Base-by-base conservation (phyloP, 2,888 invertebrate genomes). In the Latrodectus hesperus region DNA sequence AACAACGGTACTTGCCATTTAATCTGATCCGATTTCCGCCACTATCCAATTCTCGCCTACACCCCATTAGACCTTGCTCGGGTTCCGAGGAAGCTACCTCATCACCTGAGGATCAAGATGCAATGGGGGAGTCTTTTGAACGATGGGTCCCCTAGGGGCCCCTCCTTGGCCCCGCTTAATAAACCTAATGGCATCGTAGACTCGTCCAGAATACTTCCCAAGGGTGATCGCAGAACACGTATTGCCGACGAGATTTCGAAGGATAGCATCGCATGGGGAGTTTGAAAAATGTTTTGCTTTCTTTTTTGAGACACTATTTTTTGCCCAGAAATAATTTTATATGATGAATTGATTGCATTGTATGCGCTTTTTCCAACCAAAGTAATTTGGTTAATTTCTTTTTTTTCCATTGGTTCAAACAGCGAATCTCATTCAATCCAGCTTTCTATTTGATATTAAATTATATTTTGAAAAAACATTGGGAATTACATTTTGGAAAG, bases 41-140 rank as follows among this genome's bases (percentile, higher is more conserved):
- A 55, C 86, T 77, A 77, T 87, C 77, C 86, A 81, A 87, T 87
- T 87, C 80, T 77, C 77, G 65, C 76, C 77, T 77, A 76, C 85
- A 85, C 79, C 79, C 73, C 82, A 82, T 82, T 82, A 75, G 68
- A 64, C 26, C 38, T 38, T 60, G 79, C 77, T 67, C 17, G 16
- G 26, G 67, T 55, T 53, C 51, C 55, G 60, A 14, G 9, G 17
- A 22, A 9, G 9, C 53, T 2, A n/a, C 17, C 60, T 22, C 49
- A 22, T 22, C 79, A 79, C 79, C 71, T 79, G 79, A 60, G 60
- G 70, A 71, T 68, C 17, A 55, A 16, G 67, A 53, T 22, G 70
- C 52, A 79, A 53, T 74, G 52, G 71, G 73, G 79, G 67, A 51
- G 70, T 74, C 84, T 79, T 85, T 78, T 79, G 79, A 74, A 79